Percentiles rank a stretch among this genome's conserved stretches.
Evolutionary conservation across 2,797 vertebrate genomes (phyloP).

Genomic region (Gymnothorax reevesii): DNA sequence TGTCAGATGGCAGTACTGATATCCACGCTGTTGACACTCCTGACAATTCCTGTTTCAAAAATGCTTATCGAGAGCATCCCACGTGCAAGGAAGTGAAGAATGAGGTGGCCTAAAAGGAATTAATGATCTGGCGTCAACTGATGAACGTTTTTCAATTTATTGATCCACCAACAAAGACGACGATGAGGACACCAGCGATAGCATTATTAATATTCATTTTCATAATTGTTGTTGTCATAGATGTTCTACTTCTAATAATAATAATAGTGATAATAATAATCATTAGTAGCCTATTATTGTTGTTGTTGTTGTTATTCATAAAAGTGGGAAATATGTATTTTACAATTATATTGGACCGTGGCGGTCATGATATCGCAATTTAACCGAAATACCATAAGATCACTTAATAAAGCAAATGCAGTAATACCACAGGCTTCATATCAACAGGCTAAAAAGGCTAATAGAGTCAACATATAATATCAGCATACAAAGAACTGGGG

Average conservation of each 20-base stretch:
- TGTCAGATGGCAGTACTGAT: background rate
- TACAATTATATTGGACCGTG: background rate
- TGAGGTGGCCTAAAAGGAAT: background rate
- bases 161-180: background rate
- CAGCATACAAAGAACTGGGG: background rate
- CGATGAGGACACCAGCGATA: background rate
- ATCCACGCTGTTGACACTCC: background rate
- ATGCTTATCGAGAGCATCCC: background rate
- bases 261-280: background rate
- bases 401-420: background rate
- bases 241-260: background rate
- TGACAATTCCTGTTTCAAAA: background rate
- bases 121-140: background rate
- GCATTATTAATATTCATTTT: background rate
- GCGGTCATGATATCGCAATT: background rate
- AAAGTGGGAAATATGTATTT: too few relatives aligned
- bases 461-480: background rate
- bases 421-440: conserved; percentile 21
- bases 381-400: background rate
- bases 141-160: background rate
- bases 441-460: conserved; percentile 1
- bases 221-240: background rate
- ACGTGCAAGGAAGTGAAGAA: background rate
- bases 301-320: too few relatives aligned
- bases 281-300: too few relatives aligned